phyloP scores from a whole-genome alignment of 2,113 vertebrate genomes.

The Myotis davidii region DNA sequence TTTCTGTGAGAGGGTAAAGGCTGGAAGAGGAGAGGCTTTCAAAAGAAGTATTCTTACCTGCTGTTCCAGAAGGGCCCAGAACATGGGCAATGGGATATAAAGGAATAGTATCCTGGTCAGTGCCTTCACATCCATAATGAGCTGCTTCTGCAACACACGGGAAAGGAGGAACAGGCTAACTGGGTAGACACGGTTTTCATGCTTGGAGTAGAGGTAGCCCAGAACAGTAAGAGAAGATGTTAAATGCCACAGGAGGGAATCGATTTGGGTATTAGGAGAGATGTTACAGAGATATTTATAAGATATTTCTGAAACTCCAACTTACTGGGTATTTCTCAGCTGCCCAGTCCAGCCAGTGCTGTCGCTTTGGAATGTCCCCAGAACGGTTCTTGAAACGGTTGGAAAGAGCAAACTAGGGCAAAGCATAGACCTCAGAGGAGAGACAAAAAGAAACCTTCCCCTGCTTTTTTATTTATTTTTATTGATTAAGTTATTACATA shows the following conservation, averaged over 20 bases:
- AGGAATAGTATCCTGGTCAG: conserved; percentile 93
- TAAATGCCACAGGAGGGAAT: not conserved
- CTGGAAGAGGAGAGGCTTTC: not conserved
- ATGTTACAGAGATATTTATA: not conserved
- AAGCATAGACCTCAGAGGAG: conserved; percentile 11
- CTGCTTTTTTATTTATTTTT: not conserved
- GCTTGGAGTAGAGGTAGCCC: not conserved
- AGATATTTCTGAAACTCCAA: not conserved
- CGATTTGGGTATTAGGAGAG: conserved; percentile 7
- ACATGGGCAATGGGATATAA: conserved; percentile 97
- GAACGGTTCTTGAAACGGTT: conserved; percentile 90
- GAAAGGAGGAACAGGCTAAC: not conserved
- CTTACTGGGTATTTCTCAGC: conserved; percentile 94
- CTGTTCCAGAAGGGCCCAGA: conserved; percentile 99
- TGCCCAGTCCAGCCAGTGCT: conserved; percentile 98
- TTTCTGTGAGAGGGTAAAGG: not conserved
- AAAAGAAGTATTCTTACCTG: conserved; percentile 87
- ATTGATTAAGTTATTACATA: too few species aligned
- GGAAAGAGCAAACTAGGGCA: conserved; percentile 91
- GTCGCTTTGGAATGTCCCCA: conserved; percentile 83
- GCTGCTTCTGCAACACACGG: conserved; percentile 87
- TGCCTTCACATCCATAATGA: conserved; percentile 95
- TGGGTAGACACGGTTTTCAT: not conserved
- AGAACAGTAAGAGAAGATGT: not conserved
- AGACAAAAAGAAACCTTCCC: not conserved